phyloP scores from a whole-genome alignment of 2,113 vertebrate species.

The Turnix velox region DNA sequence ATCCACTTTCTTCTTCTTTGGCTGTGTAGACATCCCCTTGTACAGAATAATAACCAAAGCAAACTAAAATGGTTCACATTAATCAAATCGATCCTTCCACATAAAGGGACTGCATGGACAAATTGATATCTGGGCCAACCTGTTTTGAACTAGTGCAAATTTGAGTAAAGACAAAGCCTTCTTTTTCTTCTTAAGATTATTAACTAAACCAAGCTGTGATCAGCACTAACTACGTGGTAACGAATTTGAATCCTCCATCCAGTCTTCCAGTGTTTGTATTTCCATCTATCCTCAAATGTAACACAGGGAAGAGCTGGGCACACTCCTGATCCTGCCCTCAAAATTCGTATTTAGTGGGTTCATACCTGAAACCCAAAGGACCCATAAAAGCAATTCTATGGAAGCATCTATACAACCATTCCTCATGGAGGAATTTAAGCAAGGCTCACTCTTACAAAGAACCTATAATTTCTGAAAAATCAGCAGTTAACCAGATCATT shows the following conservation, averaged over 20 bases:
- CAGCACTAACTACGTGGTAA: neutral
- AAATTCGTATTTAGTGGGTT: neutral
- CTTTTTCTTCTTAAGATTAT: neutral
- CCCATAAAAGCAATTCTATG: neutral
- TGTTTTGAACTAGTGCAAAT: constrained; percentile 8
- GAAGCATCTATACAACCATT: neutral
- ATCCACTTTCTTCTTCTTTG: neutral
- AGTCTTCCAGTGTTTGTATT: neutral
- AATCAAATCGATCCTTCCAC: neutral
- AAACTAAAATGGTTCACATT: neutral
- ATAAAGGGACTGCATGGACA: neutral
- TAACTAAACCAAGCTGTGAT: neutral
- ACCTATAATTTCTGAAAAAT: neutral
- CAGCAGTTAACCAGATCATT: constrained; percentile 28
- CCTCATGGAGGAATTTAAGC: neutral
- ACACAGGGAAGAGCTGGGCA: neutral
- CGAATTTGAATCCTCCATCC: neutral
- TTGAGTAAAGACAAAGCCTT: neutral
- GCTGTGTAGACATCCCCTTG: neutral
- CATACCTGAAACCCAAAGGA: neutral
- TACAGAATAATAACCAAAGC: neutral
- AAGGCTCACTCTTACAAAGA: neutral
- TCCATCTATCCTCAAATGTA: neutral
- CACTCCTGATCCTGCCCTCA: neutral
- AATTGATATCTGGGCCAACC: constrained; percentile 8